These are phyloP conservation scores for Ambastaia sidthimunki DNA, from an alignment of 2,797 vertebrate species.

Conservation along the genomic window DNA sequence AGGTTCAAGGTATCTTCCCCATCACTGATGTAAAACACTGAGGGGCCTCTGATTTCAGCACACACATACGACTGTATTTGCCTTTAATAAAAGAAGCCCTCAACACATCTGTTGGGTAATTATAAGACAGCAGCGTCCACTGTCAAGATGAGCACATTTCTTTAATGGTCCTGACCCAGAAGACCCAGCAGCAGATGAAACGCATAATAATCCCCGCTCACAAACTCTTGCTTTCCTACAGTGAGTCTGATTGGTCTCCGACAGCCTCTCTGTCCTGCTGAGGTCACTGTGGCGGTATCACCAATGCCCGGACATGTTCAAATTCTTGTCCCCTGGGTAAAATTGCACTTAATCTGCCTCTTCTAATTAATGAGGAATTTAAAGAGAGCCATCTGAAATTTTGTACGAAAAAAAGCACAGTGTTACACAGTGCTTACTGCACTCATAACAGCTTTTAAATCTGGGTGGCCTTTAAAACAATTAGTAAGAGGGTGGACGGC, in stretches of 20 bases:
- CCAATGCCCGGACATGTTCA: slow-evolving; percentile 34
- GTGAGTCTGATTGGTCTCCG: background rate
- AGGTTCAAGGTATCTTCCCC: too few relatives aligned
- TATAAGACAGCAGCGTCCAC: background rate
- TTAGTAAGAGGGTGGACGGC: slow-evolving; percentile 36
- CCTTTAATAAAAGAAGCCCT: background rate
- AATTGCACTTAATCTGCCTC: slow-evolving; percentile 55
- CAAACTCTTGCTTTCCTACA: background rate
- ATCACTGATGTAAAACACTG: too few relatives aligned
- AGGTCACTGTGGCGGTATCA: slow-evolving; percentile 41
- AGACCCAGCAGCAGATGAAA: slow-evolving; percentile 7
- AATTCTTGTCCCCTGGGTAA: slow-evolving; percentile 57
- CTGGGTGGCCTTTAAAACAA: slow-evolving; percentile 49
- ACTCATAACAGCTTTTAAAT: slow-evolving; percentile 32
- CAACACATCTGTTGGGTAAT: background rate
- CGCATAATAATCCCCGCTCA: background rate
- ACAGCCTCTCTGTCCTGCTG: slow-evolving; percentile 27
- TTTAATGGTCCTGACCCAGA: background rate
- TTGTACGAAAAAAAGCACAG: slow-evolving; percentile 28
- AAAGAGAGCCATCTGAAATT: slow-evolving; percentile 46
- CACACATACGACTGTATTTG: background rate
- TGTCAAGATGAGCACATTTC: background rate
- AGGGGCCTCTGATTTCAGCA: background rate
- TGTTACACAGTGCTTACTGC: slow-evolving; percentile 18
- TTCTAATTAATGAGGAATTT: slow-evolving; percentile 59